These are phyloP conservation scores for Molossus alvarezi DNA, from an alignment of 2,797 vertebrate genomes.

Conservation along the genomic window DNA sequence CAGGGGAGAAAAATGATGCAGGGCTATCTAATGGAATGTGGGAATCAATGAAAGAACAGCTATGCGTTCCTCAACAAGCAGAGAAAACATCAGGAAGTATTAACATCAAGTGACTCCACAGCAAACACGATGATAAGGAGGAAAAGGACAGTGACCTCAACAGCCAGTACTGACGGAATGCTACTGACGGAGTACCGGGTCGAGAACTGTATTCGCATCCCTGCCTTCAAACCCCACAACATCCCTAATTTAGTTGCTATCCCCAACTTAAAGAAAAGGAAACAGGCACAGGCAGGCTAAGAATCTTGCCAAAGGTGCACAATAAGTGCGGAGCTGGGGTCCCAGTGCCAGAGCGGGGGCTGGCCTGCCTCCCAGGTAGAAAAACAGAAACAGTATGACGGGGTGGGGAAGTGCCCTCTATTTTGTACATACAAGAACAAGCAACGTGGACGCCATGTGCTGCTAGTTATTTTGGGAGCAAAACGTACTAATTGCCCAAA, in stretches of 20 bases:
- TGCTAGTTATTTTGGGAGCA: neutral
- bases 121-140: neutral
- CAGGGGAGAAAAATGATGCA: neutral
- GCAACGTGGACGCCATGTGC: neutral
- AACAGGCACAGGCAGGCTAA: neutral
- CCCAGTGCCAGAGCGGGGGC: neutral
- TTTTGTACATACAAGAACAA: neutral
- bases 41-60: neutral
- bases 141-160: neutral
- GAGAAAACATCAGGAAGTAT: neutral
- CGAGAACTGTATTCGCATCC: neutral
- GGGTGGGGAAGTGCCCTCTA: neutral
- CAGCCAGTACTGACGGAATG: neutral
- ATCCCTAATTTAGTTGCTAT: neutral
- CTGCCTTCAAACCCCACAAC: neutral
- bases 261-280: neutral
- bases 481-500: neutral
- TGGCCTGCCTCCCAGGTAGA: neutral
- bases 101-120: neutral
- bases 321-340: neutral
- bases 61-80: neutral
- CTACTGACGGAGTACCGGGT: neutral
- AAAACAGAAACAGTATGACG: neutral
- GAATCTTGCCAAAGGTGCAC: neutral
- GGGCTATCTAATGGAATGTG: neutral